These are phyloP conservation scores for Leptopilina boulardi DNA, from an alignment of 1,140 invertebrate genomes.

Conservation along the genomic window DNA sequence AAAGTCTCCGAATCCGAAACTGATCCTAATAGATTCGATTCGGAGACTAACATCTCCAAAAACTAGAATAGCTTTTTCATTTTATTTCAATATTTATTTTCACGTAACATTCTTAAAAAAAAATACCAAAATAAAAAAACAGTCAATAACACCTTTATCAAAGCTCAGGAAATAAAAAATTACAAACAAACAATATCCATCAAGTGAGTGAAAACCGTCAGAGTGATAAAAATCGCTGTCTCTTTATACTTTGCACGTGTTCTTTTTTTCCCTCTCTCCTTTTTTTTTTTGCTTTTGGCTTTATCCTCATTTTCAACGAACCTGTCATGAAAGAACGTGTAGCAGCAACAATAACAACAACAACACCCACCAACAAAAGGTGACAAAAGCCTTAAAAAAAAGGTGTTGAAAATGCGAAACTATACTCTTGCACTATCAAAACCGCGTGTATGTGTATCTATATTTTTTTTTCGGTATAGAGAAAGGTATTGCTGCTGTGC, in stretches of 20 bases:
- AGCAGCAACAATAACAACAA: neutral
- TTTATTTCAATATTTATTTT: no score
- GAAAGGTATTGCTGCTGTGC: slow-evolving; percentile 33
- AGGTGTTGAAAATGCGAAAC: slow-evolving; percentile 31
- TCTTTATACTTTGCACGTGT: neutral
- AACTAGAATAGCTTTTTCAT: no score
- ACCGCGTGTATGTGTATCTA: neutral
- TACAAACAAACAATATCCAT: neutral
- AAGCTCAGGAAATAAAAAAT: neutral
- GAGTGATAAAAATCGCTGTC: slow-evolving; percentile 3
- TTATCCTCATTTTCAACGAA: slow-evolving; percentile 7
- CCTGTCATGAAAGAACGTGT: neutral
- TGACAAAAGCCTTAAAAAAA: slow-evolving; percentile 11
- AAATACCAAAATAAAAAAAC: no score
- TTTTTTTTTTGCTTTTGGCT: neutral
- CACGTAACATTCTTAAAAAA: no score
- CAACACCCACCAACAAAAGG: slow-evolving; percentile 15
- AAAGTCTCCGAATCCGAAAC: no score
- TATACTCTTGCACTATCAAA: neutral
- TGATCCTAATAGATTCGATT: no score
- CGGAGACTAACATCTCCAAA: no score
- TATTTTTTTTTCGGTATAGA: neutral
- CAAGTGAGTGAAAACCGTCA: neutral
- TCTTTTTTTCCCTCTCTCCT: neutral
- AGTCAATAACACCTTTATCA: neutral